phyloP scores from a whole-genome alignment of 2,113 vertebrate genomes.

The Istiophorus platypterus region DNA sequence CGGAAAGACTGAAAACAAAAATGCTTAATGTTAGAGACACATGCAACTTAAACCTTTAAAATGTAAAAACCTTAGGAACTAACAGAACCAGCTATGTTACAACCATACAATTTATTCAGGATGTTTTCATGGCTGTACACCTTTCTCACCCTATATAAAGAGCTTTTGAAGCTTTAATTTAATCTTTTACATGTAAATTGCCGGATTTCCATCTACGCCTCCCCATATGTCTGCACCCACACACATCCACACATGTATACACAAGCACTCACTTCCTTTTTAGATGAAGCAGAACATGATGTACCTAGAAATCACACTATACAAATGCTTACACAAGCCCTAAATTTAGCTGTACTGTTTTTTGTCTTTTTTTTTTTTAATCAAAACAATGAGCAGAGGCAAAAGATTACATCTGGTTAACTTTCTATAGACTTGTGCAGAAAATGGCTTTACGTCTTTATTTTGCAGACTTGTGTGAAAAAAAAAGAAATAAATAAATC shows the following conservation, averaged over 20 bases:
- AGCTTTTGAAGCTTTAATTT: neutral
- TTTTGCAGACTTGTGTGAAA: neutral
- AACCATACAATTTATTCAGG: neutral
- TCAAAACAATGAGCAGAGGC: neutral
- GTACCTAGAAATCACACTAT: slow-evolving; percentile 31
- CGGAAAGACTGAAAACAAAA: neutral
- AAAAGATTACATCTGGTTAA: neutral
- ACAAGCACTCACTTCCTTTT: slow-evolving; percentile 46
- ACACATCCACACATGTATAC: neutral
- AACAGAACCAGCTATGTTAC: neutral
- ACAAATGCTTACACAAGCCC: slow-evolving; percentile 6
- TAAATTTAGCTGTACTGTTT: slow-evolving; percentile 9
- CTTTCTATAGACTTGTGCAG: neutral
- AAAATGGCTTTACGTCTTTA: neutral
- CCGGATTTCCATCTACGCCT: neutral
- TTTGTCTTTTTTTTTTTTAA: neutral
- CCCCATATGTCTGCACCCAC: neutral
- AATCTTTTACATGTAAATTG: neutral
- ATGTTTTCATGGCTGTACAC: neutral
- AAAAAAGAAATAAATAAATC: too few relatives aligned
- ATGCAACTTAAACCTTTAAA: neutral
- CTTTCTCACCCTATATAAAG: neutral
- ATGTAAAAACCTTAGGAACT: neutral
- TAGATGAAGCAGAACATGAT: slow-evolving; percentile 4
- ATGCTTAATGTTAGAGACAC: neutral